Evolutionary conservation across 2,113 vertebrate species (phyloP).

Genomic region (Chionomys nivalis): DNA sequence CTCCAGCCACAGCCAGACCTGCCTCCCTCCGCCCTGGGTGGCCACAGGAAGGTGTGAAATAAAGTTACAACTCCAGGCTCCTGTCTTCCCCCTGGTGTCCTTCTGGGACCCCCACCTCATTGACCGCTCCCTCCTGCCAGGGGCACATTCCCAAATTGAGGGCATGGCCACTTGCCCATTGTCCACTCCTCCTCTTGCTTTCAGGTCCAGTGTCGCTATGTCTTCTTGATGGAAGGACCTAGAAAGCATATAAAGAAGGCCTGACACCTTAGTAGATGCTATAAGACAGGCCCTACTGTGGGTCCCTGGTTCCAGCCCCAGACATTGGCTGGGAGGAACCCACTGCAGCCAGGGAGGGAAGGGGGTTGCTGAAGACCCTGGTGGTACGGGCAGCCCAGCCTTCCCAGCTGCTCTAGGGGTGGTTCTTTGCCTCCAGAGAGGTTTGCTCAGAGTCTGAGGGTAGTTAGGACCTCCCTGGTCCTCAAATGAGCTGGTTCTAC

Average conservation of each 20-base stretch:
- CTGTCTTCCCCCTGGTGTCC: neutral
- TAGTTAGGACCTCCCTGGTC: no score
- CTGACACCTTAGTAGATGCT: neutral
- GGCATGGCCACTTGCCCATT: neutral
- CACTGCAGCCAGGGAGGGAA: neutral
- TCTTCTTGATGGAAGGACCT: neutral
- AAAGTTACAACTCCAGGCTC: neutral
- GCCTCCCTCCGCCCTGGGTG: neutral
- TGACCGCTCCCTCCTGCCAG: no score
- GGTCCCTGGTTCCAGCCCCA: no score
- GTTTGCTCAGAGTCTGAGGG: neutral
- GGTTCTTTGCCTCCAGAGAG: no score
- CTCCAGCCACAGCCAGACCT: neutral
- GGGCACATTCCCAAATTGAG: neutral
- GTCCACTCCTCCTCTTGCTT: neutral
- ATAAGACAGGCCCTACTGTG: neutral
- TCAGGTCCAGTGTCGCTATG: neutral
- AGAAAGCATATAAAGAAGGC: no score
- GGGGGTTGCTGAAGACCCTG: neutral
- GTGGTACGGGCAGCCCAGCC: accelerated
- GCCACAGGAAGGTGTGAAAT: neutral
- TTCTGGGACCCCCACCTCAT: neutral
- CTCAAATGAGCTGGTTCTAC: neutral
- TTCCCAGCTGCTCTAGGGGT: neutral
- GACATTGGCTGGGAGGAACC: no score